Base-by-base conservation (phyloP, 2,888 invertebrate species). In the Oscheius onirici region DNA sequence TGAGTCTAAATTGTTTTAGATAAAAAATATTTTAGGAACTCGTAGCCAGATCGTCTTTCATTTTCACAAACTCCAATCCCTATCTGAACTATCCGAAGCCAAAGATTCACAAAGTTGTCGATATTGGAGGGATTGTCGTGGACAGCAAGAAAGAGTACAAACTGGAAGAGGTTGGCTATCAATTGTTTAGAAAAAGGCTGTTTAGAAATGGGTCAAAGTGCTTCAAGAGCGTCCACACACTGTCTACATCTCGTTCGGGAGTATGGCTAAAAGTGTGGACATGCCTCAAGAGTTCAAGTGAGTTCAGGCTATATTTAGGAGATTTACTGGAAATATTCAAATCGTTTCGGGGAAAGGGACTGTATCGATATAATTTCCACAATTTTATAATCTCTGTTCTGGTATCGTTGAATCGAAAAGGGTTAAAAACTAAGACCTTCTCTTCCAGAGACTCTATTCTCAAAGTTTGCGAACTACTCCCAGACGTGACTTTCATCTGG, bases 401-500 rank as follows among this genome's bases (percentile, higher is more conserved):
- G 41, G 41, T 41, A 13, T 41, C 41, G 13, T 8, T 41, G 13
- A 10, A 41, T 41, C 8, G 13, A 8, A 41, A 41, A 41, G 8
- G 13, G 13, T 40, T 8, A 8, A 28, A 6, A 24, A 17, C n/a
- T 40, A 34, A n/a, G 24, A 34, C 8, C 34, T 6, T 34, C 34
- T 41, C 17, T 63, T 74, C 20, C 71, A 77, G 77, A 44, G 63
- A 70, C 13, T 71, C 76, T 6, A 71, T 79, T 34, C 65, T 79
- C 51, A 55, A 60, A 24, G 69, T 70, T 15, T 68, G 75, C 51
- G 41, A 51, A 10, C 49, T 49, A n/a, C 73, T 79, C 61, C 71
- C 75, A 8, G 71, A 75, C 11, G 66, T 69, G 13, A 75, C 77
- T 22, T 79, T 79, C 65, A 79, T 79, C 22, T 79, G 77, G 77